Conservation (phyloP, 2,113 vertebrate species). For the Triplophysa siluroides region DNA sequence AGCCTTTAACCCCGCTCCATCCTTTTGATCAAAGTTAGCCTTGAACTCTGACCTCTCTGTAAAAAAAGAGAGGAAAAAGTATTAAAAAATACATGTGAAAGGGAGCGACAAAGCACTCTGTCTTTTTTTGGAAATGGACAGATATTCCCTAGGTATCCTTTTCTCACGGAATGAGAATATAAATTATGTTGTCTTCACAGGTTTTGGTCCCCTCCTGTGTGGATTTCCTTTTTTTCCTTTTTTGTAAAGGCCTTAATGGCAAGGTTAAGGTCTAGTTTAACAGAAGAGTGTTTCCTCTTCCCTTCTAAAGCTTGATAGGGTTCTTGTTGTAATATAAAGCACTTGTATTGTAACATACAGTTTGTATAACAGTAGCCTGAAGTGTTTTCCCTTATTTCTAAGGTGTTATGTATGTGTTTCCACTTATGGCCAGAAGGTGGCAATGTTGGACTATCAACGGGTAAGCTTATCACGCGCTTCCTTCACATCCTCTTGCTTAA, state of each 20-base stretch:
- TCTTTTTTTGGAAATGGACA: conserved; percentile 27
- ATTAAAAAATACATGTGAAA: conserved; percentile 31
- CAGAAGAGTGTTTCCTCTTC: background rate
- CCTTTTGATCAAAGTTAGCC: conserved; percentile 50
- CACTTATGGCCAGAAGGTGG: conserved; percentile 59
- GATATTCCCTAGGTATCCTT: conserved; percentile 25
- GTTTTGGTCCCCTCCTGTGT: conserved; percentile 1
- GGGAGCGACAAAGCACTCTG: conserved; percentile 32
- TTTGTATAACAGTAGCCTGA: no score
- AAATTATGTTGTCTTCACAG: conserved; percentile 45
- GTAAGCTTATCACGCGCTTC: background rate
- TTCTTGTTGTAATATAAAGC: background rate
- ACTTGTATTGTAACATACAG: background rate
- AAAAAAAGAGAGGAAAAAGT: conserved; percentile 16
- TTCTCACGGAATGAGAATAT: conserved; percentile 43
- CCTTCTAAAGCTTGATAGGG: background rate
- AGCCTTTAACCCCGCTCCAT: conserved; percentile 20
- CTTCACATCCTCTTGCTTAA: background rate
- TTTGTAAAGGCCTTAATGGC: conserved; percentile 2
- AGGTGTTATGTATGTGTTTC: conserved; percentile 19
- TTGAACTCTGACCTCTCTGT: conserved; percentile 40
- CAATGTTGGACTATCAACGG: conserved; percentile 53
- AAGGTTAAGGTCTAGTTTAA: conserved; percentile 2
- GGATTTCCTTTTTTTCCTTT: conserved; percentile 39
- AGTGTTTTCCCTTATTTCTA: no score